phyloP scores from a whole-genome alignment of 2,888 invertebrate genomes.

The Dastarcus helophoroides region DNA sequence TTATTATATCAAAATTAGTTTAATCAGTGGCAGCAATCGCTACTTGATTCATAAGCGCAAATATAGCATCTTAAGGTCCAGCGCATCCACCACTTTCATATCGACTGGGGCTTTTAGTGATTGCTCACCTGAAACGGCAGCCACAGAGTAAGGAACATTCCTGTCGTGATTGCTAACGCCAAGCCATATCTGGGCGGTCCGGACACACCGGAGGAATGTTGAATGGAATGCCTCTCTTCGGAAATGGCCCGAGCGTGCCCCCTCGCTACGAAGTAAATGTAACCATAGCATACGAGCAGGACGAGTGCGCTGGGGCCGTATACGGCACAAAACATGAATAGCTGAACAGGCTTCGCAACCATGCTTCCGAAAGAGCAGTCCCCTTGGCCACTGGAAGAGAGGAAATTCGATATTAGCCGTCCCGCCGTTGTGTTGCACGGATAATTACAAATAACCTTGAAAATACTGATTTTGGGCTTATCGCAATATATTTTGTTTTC shows the following conservation, averaged over 20 bases:
- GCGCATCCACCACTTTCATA: too few relatives aligned
- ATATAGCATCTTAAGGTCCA: too few relatives aligned
- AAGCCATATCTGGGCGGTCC: slow-evolving; percentile 46
- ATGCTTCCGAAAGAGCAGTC: slow-evolving; percentile 41
- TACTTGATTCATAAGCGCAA: too few relatives aligned
- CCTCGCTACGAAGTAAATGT: slow-evolving; percentile 51
- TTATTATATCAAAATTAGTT: too few relatives aligned
- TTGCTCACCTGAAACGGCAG: slow-evolving; percentile 46
- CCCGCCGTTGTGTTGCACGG: too few relatives aligned
- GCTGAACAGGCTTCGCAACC: slow-evolving; percentile 42
- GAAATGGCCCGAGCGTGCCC: slow-evolving; percentile 52
- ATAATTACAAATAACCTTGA: too few relatives aligned
- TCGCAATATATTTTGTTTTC: too few relatives aligned
- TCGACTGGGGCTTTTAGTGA: too few relatives aligned
- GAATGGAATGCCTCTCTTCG: slow-evolving; percentile 45
- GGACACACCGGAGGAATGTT: slow-evolving; percentile 30
- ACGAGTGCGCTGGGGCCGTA: slow-evolving; percentile 49
- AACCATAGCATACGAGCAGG: slow-evolving; percentile 48
- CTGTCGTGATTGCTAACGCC: slow-evolving; percentile 50
- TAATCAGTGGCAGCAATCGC: too few relatives aligned
- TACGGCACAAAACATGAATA: slow-evolving; percentile 46
- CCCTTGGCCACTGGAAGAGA: slow-evolving; percentile 29
- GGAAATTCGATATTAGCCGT: too few relatives aligned
- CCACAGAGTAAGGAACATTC: slow-evolving; percentile 49
- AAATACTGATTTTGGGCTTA: too few relatives aligned